Base-by-base conservation (phyloP, 2,888 invertebrate genomes). In the Cynaeus angustus region DNA sequence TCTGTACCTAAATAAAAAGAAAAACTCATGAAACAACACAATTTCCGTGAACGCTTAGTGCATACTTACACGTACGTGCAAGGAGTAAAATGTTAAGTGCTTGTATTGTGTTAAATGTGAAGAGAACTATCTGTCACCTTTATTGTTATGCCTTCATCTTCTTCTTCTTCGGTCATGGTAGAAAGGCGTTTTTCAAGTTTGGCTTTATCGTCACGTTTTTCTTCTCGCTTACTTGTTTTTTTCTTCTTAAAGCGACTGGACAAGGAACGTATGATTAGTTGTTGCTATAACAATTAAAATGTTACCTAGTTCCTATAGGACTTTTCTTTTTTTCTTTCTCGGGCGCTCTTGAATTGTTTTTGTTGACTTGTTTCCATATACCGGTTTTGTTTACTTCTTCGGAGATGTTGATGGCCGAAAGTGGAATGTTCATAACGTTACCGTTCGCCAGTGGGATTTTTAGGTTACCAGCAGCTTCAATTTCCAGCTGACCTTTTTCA, bases 381-480 rank as follows among this genome's bases (percentile, higher is more conserved):
- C 96, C 94, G 26, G 94, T 94, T 84, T 95, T 95, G 82, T 96
- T 94, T 66, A 98, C 94, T 85, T 98, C 98, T 83, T 98, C 97
- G 4, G 96, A 93, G 81, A 97, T 94, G 83, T 96, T 96, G 77
- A 96, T 94, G 33, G 94, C 92, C 33, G 93, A 89, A 73, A 94
- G 85, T 1, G 95, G 95, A 75, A 96, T 95, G 82, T 95, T 95
- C 91, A 96, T 93, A 65, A 96, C 92, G 83, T 95, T 95, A 58
- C 96, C 96, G 83, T 95, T 95, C 59, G 94, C 92, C 77, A 97
- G 86, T 1, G 95, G 93, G 77, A 96, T 95, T 83, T 96, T 95
- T 66, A 97, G 88, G 82, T 94, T 94, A 38, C 80, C 78, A 9
- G 75, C 72, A 8, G 74, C 28, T 58, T 77, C 76, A 30, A 79